Evolutionary conservation across 2,113 vertebrate genomes (phyloP).

Genomic region (Mungos mungo): DNA sequence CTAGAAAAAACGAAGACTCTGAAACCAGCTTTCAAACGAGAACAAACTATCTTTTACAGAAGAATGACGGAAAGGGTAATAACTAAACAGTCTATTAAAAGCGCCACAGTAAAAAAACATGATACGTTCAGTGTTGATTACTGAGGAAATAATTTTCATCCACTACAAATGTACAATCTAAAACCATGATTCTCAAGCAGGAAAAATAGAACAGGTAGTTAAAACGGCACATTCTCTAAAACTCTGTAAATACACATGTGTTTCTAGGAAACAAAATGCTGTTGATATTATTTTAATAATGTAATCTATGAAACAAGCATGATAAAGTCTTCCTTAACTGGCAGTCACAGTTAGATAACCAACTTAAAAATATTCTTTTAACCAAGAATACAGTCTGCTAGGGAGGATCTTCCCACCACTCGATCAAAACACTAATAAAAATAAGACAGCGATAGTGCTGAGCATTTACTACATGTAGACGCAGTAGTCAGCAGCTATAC

Average conservation of each 20-base stretch:
- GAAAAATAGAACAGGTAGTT: background rate
- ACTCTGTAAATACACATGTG: conserved; percentile 17
- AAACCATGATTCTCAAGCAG: background rate
- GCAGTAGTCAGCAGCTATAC: background rate
- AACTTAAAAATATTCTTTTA: background rate
- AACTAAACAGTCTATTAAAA: conserved; percentile 58
- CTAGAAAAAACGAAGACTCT: conserved; percentile 21
- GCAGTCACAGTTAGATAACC: background rate
- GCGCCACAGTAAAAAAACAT: background rate
- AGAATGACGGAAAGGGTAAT: background rate
- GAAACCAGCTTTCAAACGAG: background rate
- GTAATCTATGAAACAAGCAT: background rate
- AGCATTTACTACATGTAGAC: background rate
- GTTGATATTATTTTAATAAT: conserved; percentile 4
- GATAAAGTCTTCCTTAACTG: background rate
- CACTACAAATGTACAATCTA: conserved; percentile 2
- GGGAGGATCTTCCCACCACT: background rate
- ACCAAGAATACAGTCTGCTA: background rate
- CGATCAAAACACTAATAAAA: background rate
- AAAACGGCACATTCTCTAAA: background rate
- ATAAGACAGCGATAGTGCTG: background rate
- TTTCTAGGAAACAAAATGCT: background rate
- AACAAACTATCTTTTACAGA: background rate
- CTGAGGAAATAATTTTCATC: conserved; percentile 39
- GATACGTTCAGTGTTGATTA: conserved; percentile 34